phyloP scores from a whole-genome alignment of 1,140 invertebrate species.

The Mizuhopecten yessoensis region DNA sequence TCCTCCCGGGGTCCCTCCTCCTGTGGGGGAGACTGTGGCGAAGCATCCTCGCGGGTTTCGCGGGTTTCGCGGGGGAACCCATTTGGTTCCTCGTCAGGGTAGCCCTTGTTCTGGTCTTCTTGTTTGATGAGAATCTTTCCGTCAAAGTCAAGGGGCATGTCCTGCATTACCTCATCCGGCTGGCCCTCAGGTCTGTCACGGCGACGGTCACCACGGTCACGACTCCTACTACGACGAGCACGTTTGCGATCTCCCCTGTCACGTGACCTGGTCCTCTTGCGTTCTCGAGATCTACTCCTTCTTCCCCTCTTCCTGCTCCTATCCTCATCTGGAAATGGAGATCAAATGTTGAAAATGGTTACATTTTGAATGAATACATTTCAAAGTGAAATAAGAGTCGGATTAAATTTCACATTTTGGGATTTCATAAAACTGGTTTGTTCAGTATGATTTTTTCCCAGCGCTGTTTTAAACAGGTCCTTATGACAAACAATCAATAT shows the following conservation, averaged over 20 bases:
- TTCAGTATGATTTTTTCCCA: no score
- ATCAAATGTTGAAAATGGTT: no score
- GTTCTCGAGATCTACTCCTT: conserved; percentile 82
- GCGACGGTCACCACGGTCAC: conserved; percentile 79
- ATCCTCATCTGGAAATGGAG: conserved; percentile 68
- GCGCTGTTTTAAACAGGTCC: no score
- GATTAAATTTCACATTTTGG: no score
- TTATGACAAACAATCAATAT: no score
- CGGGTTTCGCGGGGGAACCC: background rate
- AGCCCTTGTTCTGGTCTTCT: conserved; percentile 45
- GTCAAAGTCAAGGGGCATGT: conserved; percentile 42
- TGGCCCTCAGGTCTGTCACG: conserved; percentile 54
- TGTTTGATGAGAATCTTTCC: conserved; percentile 47
- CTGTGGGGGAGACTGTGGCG: background rate
- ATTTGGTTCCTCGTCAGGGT: conserved; percentile 13
- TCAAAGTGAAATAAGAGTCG: no score
- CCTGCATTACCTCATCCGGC: conserved; percentile 50
- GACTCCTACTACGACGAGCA: conserved; percentile 76
- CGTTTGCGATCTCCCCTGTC: conserved; percentile 69
- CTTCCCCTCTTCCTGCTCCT: conserved; percentile 72
- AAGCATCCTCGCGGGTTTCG: background rate
- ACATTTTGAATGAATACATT: no score
- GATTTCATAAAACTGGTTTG: no score
- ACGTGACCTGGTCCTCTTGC: conserved; percentile 85
- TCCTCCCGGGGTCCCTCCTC: background rate